Base-by-base conservation (phyloP, 2,888 invertebrate genomes). In the Carcina quercana region DNA sequence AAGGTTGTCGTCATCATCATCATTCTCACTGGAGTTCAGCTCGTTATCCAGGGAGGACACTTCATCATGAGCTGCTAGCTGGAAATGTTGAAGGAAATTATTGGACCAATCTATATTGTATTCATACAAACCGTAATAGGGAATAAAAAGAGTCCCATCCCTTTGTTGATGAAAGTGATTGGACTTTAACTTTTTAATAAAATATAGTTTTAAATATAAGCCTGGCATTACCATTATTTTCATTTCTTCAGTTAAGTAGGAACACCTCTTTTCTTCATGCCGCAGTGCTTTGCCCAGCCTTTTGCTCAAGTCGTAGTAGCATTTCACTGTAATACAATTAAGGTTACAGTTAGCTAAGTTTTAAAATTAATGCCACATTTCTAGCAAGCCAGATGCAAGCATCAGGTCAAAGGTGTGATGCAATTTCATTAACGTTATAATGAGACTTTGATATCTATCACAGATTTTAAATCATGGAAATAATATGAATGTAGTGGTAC, bases 221-320 rank as follows among this genome's bases (percentile, higher is more conserved):
- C n/a, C n/a, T n/a, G n/a, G n/a, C n/a, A n/a, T 72, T 42, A 86
- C 91, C 95, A 97, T 97, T 29, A 89, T 87, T 70, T 93, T 93
- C 56, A 95, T 95, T 86, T 98, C 94, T 49, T 92, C 89, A 13
- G 92, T 92, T 31, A 98, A 85, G 82, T 94, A 98, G 8, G 93
- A 92, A 63, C 94, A 93, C 40, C 97, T 86, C 43, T 91, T 91
- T 70, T 98, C 97, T 76, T 98, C 98, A 61, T 96, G 94, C 39
- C 93, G 87, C 29, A 98, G 72, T 12, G 96, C 95, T 51, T 94
- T 89, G 1, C 95, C 95, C 43, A 96, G 83, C 56, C 94, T 89
- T 82, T 94, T 93, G 61, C 96, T 96, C 45, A 98, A 83, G 74
- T 97, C 95, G 69, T 97, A 95, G 71, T 97, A 98, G 71, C 96